Base-by-base conservation (phyloP, 2,888 invertebrate species). In the Drosophila birchii region DNA sequence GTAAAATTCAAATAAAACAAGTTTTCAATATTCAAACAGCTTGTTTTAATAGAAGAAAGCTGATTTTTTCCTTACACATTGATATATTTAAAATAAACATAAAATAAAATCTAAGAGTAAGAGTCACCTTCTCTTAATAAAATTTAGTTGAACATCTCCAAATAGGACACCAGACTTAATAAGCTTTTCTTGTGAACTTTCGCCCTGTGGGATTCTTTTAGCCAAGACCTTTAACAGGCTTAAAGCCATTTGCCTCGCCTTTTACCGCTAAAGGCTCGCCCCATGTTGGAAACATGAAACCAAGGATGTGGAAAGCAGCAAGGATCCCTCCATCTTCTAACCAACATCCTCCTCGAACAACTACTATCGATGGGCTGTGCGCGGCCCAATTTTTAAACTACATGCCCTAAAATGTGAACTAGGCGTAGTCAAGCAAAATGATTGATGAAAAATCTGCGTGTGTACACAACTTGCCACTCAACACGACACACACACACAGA, bases 401-500 rank as follows among this genome's bases (percentile, higher is more conserved):
- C 70, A 60, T 53, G 71, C 57, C 70, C 71, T 58, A 70, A 74
- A 78, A 69, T 72, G 59, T 61, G 67, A 69, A 64, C 76, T 72
- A 70, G 79, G 66, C 66, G 63, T 66, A 77, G 60, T 69, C 76
- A 68, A 64, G 64, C 68, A 43, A 76, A 86, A 83, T 84, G 84
- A 84, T 86, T 88, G 88, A 88, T 84, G 84, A 73, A 73, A 83
- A 71, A 71, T 70, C 73, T 66, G 57, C 58, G 66, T 71, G 62
- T 87, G 66, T 81, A 75, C 69, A 84, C 70, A 76, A 78, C 79
- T 79, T 84, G 81, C 72, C 77, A 84, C 78, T 77, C 81, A 79
- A 57, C 62, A 57, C 59, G 43, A 38, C 58, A 49, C 62, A 78
- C 58, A 78, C 67, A 66, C 41, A 63, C 51, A 56, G 32, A 56